These are phyloP conservation scores for Folsomia candida DNA, from an alignment of 2,888 invertebrate genomes.

Conservation along the genomic window DNA sequence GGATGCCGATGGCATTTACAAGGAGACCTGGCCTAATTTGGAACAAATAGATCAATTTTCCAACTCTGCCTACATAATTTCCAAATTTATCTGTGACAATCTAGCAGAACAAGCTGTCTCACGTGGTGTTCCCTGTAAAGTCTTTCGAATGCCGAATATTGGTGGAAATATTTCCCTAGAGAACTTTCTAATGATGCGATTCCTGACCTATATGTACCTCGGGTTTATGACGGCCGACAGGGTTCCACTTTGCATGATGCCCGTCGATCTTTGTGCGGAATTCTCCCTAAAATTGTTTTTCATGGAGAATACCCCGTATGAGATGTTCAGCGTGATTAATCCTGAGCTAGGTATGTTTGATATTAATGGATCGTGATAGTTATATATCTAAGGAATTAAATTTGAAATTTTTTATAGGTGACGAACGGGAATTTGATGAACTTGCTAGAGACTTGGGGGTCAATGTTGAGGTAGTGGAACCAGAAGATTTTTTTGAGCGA, in stretches of 20 bases:
- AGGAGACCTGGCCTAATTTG: constrained; percentile 13
- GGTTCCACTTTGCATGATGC: too few relatives aligned
- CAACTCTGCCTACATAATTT: constrained; percentile 2
- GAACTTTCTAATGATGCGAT: background rate
- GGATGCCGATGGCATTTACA: constrained; percentile 12
- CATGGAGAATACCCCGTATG: too few relatives aligned
- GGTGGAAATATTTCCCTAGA: background rate
- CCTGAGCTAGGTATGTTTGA: constrained; percentile 1
- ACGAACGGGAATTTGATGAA: background rate
- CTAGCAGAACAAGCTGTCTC: constrained; percentile 15
- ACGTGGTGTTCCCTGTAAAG: constrained; percentile 21
- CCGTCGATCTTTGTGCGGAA: too few relatives aligned
- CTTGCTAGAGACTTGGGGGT: background rate
- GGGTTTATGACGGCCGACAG: background rate
- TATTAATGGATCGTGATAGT: too few relatives aligned
- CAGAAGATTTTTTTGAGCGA: background rate
- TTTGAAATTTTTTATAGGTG: too few relatives aligned
- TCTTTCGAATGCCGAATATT: too few relatives aligned
- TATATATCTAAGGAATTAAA: too few relatives aligned
- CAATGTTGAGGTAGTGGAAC: background rate
- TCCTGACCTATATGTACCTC: constrained; percentile 6
- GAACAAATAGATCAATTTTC: constrained; percentile 5
- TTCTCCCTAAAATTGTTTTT: too few relatives aligned
- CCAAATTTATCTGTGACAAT: too few relatives aligned
- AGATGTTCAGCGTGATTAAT: constrained; percentile 10